Conservation (phyloP, 2,797 vertebrate genomes). For the Sitta carolinensis region DNA sequence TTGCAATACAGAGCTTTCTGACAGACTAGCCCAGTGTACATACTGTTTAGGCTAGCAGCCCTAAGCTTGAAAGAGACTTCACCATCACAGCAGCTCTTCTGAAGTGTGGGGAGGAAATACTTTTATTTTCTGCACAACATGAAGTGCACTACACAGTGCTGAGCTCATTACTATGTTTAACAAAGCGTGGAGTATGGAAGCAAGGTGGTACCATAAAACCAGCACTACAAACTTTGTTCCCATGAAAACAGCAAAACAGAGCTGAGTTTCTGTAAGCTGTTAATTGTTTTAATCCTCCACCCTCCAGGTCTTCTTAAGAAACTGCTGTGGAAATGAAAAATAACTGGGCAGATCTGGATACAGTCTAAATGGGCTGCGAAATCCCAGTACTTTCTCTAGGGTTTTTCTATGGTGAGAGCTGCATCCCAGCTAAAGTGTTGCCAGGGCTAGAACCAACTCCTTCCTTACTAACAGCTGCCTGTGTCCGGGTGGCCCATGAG, state of each 20-base stretch:
- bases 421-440: neutral
- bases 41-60: neutral
- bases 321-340: neutral
- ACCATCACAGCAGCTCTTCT: neutral
- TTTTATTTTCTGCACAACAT: slow-evolving; percentile 50
- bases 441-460: neutral
- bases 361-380: neutral
- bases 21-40: neutral
- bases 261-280: neutral
- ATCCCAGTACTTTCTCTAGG: neutral
- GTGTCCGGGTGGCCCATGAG: neutral
- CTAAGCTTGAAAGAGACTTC: neutral
- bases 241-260: neutral
- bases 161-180: slow-evolving; percentile 38
- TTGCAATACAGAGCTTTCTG: neutral
- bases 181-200: slow-evolving; percentile 13
- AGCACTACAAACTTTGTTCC: neutral
- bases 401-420: neutral
- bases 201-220: slow-evolving; percentile 47
- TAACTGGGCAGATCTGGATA: neutral
- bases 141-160: neutral
- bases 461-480: neutral
- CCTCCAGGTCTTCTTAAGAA: neutral
- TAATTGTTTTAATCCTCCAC: slow-evolving; percentile 11
- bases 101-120: slow-evolving; percentile 24